Base-by-base conservation (phyloP, 1,140 invertebrate species). In the Micrasema minimum region DNA sequence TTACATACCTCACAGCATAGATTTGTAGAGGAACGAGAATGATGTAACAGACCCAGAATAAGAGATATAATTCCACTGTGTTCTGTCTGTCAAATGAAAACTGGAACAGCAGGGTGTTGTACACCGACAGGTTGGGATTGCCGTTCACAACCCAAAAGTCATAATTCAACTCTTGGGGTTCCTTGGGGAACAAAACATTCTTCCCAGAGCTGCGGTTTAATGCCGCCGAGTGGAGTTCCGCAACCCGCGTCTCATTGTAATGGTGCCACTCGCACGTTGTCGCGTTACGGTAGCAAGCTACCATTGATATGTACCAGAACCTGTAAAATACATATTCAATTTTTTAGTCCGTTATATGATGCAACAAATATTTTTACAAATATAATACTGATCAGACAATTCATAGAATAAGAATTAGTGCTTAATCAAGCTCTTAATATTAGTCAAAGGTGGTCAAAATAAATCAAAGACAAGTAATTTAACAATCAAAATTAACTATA, bases 61-160 rank as follows among this genome's bases (percentile, higher is more conserved):
- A 83, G 62, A 97, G 82, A 83, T 97, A 97, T 62, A 98, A 87
- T 81, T 98, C 96, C 51, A 96, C 87, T 10, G 96, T 93, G 80
- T 98, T 96, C 83, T 97, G 95, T 80, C 91, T 89, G 81, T 99
- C 96, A 85, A 97, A 98, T 2, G 96, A 98, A 81, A 98, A 98
- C 81, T 99, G 96, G 84, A 96, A 96, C 69, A 94, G 90, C 76
- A 98, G 88, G 67, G 92, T 92, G 81, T 95, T 96, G 72, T 91
- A 91, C 20, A 89, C 87, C 65, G 91, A 93, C 69, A 87, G 86
- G 77, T 95, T 93, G 0, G 97, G 96, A 83, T 96, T 93, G 45
- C 96, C 96, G 87, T 99, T 99, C 0, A 98, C 96, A 22, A 99
- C 85, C 92, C 95, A 97, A 70, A 99, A 92, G 81, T 99, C 94